Base-by-base conservation (phyloP, 2,113 vertebrate genomes). In the Albula goreensis region DNA sequence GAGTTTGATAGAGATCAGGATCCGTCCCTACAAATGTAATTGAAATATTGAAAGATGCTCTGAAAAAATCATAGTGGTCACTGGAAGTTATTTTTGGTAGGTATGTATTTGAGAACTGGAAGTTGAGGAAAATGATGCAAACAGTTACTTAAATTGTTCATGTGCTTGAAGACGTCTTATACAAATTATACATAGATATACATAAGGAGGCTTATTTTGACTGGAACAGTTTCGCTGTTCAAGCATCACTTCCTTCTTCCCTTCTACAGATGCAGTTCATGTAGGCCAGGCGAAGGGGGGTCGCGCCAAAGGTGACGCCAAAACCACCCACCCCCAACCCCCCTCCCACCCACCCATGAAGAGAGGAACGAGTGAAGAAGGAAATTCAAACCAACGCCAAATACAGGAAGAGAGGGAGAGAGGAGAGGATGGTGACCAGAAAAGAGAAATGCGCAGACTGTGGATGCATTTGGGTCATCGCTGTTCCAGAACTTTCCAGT, bases 241-340 rank as follows among this genome's bases (percentile, higher is more conserved):
- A 57, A 82, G 77, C 12, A 48, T 82, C 49, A 15, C 50, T 3
- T 6, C 49, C 53, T 87, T 89, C 88, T 81, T 15, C n/a, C 96
- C 0, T 85, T 91, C 94, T 93, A 83, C 94, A 98, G 97, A 97
- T 98, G 96, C 97, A 98, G 94, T 98, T 98, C 92, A 97, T 98
- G 97, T 98, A 97, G 94, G 93, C 87, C 91, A 90, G 88, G 94
- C 87, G 87, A 92, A 91, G 89, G 91, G 89, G 88, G 86, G 87
- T 90, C 87, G 91, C 88, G 91, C 84, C 66, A 86, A 89, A 53
- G 53, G 83, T 82, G 85, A 86, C 57, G 82, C 84, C 82, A 90
- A 70, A 92, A 82, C 60, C 17, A 5, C 60, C 60, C 60, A 41
- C 31, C 31, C 31, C 31, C 31, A 41, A 41, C 31, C 31, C 31